Evolutionary conservation across 2,797 vertebrate genomes (phyloP).

Genomic region (Heterohyrax brucei): DNA sequence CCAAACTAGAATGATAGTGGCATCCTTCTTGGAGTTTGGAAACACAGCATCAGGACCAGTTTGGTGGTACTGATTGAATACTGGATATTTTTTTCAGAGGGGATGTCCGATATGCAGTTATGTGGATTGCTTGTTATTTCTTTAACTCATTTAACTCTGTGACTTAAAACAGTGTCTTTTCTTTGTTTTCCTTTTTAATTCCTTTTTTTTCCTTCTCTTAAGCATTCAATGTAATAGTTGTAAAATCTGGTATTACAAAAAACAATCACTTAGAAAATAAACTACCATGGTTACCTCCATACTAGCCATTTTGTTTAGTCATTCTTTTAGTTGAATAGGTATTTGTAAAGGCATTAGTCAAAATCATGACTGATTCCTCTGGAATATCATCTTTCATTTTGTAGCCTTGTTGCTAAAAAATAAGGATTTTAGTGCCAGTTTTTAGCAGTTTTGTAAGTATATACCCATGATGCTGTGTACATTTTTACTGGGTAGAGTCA

Average conservation of each 20-base stretch:
- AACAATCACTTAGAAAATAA: not conserved
- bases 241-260: not conserved
- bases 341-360: not conserved
- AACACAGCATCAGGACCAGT: not conserved
- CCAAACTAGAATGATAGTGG: not conserved
- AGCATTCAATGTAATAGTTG: not conserved
- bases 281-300: not conserved
- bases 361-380: not conserved
- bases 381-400: not conserved
- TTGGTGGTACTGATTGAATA: not conserved
- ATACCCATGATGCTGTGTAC: not conserved
- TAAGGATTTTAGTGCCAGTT: not conserved
- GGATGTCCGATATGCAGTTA: not conserved
- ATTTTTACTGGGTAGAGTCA: not conserved
- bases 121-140: not conserved
- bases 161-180: not conserved
- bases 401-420: not conserved
- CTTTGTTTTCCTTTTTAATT: not conserved
- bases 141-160: not conserved
- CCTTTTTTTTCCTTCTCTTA: not conserved
- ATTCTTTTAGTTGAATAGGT: conserved; percentile 4
- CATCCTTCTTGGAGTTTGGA: not conserved
- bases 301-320: not conserved
- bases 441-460: not conserved
- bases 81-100: not conserved